A percentile compares a stretch with the other conserved stretches of the same genome.
Conservation (phyloP, 2,113 vertebrate species). For the Dendropsophus ebraccatus region DNA sequence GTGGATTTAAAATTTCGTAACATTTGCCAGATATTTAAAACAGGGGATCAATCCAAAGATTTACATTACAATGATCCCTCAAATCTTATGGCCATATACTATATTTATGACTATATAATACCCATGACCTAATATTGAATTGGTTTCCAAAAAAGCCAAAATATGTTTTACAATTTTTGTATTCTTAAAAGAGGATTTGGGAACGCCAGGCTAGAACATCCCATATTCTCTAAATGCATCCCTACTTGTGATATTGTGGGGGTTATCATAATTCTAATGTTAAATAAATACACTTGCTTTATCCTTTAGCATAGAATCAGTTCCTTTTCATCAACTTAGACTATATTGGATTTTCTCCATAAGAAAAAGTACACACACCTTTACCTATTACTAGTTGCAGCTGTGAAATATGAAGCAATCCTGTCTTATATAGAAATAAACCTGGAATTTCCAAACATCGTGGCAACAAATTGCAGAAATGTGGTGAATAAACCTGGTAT, state of each 20-base stretch:
- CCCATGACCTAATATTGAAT: background rate
- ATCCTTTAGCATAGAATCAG: background rate
- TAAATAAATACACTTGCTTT: background rate
- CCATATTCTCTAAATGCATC: no score
- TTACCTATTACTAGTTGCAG: background rate
- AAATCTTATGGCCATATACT: background rate
- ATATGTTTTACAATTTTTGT: background rate
- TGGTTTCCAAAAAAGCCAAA: background rate
- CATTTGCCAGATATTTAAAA: background rate
- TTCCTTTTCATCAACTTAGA: no score
- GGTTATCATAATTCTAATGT: background rate
- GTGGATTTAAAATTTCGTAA: background rate
- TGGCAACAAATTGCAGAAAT: no score
- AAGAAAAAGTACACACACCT: background rate
- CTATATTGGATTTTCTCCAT: background rate
- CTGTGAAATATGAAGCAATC: background rate
- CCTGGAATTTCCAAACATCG: no score
- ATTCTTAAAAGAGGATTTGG: background rate
- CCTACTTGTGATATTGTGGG: no score
- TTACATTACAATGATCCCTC: background rate
- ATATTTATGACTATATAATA: slow-evolving; percentile 5
- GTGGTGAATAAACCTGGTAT: background rate
- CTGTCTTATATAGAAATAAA: background rate
- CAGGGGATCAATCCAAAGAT: background rate
- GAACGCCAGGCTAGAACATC: no score